Conservation (phyloP, 2,113 vertebrate species). For the Tetraodon nigroviridis region DNA sequence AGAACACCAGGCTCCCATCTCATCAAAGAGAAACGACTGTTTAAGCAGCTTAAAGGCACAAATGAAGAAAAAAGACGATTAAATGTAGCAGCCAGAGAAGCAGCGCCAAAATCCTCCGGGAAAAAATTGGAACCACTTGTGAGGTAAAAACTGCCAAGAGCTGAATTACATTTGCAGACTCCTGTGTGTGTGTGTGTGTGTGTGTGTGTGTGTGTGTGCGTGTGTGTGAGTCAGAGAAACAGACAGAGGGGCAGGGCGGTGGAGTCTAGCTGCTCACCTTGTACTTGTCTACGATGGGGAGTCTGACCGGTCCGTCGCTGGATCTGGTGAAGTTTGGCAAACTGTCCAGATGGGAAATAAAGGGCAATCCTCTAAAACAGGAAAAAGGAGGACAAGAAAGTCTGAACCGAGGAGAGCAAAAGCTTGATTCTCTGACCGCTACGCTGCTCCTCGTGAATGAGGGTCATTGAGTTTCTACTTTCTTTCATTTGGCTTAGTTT, state of each 20-base stretch:
- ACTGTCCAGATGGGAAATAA: conserved; percentile 97
- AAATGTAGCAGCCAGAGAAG: neutral
- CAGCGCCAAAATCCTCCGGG: conserved; percentile 13
- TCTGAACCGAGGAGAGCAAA: neutral
- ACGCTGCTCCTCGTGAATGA: too few relatives aligned
- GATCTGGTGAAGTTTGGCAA: conserved; percentile 97
- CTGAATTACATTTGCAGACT: conserved; percentile 21
- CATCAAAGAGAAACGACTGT: conserved; percentile 20
- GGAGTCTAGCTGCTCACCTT: conserved; percentile 78
- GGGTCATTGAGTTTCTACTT: too few relatives aligned
- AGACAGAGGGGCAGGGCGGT: neutral
- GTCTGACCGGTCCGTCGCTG: conserved; percentile 90
- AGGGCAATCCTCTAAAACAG: conserved; percentile 87
- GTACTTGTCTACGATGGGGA: conserved; percentile 99
- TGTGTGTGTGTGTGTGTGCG: too few relatives aligned
- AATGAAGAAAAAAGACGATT: neutral
- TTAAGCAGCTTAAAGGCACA: conserved; percentile 6
- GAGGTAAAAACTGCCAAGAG: conserved; percentile 32
- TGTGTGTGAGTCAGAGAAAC: neutral
- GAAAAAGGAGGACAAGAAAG: neutral
- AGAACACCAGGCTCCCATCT: conserved; percentile 17
- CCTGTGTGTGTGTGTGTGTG: conserved; percentile 8
- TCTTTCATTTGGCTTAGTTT: too few relatives aligned
- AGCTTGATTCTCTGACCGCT: too few relatives aligned
- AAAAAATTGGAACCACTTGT: conserved; percentile 22